phyloP scores from a whole-genome alignment of 2,113 vertebrate species.

The Agelaius phoeniceus region DNA sequence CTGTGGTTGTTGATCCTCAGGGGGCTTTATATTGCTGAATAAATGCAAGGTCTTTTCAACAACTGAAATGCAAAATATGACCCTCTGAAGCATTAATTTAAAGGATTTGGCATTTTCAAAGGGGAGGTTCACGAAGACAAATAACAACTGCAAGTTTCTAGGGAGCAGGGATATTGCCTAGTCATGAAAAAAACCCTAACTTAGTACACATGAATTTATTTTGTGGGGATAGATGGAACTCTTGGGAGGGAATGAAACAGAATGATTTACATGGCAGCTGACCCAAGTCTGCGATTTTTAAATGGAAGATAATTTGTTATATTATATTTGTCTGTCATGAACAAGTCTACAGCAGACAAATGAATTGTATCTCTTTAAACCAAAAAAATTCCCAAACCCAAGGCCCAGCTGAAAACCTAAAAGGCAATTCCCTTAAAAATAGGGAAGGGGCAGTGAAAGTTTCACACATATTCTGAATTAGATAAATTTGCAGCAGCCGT shows the following conservation, averaged over 20 bases:
- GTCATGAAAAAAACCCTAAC: slow-evolving; percentile 47
- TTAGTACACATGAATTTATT: slow-evolving; percentile 44
- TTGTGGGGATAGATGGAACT: slow-evolving; percentile 36
- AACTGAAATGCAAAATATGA: slow-evolving; percentile 67
- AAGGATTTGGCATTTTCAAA: slow-evolving; percentile 65
- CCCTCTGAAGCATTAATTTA: slow-evolving; percentile 60
- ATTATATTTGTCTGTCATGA: slow-evolving; percentile 32
- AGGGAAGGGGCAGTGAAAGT: background rate
- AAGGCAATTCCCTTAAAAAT: background rate
- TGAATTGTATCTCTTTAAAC: background rate
- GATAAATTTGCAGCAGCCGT: background rate
- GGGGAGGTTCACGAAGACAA: slow-evolving; percentile 33
- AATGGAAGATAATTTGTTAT: slow-evolving; percentile 52
- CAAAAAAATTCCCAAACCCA: background rate
- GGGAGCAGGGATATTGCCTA: slow-evolving; percentile 44
- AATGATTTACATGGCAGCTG: slow-evolving; percentile 28
- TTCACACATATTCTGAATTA: background rate
- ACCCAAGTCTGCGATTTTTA: slow-evolving; percentile 19
- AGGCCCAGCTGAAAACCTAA: background rate
- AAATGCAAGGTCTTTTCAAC: slow-evolving; percentile 57
- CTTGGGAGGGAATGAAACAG: slow-evolving; percentile 30
- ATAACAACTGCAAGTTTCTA: slow-evolving; percentile 61
- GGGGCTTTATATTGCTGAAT: slow-evolving; percentile 34
- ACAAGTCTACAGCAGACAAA: background rate
- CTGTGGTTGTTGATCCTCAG: background rate